phyloP scores from a whole-genome alignment of 2,113 vertebrate genomes.

The Coptodon bakossiorum region DNA sequence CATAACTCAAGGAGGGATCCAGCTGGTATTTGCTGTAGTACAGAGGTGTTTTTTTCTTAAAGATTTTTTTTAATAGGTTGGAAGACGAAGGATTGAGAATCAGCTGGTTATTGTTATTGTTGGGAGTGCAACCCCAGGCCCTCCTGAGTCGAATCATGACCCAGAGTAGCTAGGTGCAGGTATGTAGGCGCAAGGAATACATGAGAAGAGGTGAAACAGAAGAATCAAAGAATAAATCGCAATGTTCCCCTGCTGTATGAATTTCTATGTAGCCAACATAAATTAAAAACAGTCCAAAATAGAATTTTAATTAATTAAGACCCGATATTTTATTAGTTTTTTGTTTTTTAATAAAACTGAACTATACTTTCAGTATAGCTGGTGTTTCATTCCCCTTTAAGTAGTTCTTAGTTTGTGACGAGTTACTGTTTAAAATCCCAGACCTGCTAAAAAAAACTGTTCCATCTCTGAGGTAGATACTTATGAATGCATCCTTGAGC shows the following conservation, averaged over 20 bases:
- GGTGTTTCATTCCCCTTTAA: background rate
- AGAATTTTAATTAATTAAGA: too few species aligned
- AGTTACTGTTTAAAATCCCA: background rate
- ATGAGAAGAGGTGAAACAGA: background rate
- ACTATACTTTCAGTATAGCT: background rate
- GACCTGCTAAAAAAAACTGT: background rate
- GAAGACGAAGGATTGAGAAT: background rate
- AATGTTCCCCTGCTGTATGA: background rate
- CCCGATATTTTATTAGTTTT: background rate
- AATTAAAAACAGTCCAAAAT: background rate
- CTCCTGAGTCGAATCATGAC: background rate
- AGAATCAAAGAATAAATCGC: background rate
- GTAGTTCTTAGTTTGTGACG: background rate
- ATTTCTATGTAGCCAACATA: background rate
- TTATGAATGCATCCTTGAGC: background rate
- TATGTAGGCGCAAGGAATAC: background rate
- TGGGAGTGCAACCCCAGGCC: background rate
- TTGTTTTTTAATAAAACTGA: background rate
- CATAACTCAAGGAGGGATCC: background rate
- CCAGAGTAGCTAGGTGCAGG: background rate
- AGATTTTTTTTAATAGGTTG: rapidly evolving
- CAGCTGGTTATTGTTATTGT: background rate
- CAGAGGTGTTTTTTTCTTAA: background rate
- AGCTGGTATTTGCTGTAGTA: background rate
- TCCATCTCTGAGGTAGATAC: background rate